Percentiles rank a stretch among this genome's conserved stretches.
Evolutionary conservation across 1,140 invertebrate genomes (phyloP).

Genomic region (Drosophila pandora): DNA sequence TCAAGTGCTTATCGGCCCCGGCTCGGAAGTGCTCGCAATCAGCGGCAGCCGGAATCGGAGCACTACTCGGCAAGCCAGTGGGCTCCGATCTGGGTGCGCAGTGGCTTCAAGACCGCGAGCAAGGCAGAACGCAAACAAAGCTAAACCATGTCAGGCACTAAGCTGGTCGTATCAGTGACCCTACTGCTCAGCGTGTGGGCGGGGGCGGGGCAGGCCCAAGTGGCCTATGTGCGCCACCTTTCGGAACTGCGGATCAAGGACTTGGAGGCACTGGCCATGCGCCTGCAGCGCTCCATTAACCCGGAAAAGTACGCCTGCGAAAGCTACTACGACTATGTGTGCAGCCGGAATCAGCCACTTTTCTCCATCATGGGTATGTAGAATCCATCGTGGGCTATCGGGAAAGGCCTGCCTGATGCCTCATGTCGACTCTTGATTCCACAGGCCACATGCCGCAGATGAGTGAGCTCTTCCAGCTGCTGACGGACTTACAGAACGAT

Average conservation of each 20-base stretch:
- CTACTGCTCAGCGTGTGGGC: slow-evolving; percentile 16
- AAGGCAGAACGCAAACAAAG: slow-evolving; percentile 3
- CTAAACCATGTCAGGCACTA: slow-evolving; percentile 7
- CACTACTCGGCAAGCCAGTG: background rate
- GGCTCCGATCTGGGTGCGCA: slow-evolving; percentile 20
- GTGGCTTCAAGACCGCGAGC: slow-evolving; percentile 31
- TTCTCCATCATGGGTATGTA: slow-evolving; percentile 75
- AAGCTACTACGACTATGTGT: slow-evolving; percentile 77
- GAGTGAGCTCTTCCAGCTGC: slow-evolving; percentile 59
- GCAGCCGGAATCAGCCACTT: slow-evolving; percentile 68
- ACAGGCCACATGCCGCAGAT: slow-evolving; percentile 67
- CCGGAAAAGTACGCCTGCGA: slow-evolving; percentile 70
- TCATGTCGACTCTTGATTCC: background rate
- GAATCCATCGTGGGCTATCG: too few relatives aligned
- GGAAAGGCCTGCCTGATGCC: too few relatives aligned
- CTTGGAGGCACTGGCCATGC: slow-evolving; percentile 54
- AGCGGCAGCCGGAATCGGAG: background rate
- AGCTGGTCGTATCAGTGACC: slow-evolving; percentile 4
- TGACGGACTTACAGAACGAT: slow-evolving; percentile 68
- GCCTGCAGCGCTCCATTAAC: slow-evolving; percentile 66
- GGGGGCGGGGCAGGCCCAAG: slow-evolving; percentile 30
- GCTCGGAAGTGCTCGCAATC: slow-evolving; percentile 12
- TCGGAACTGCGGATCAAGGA: slow-evolving; percentile 70
- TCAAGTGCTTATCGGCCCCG: slow-evolving; percentile 52
- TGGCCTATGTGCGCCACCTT: slow-evolving; percentile 56